A percentile compares a stretch with the other conserved stretches of the same genome.
Evolutionary conservation across 30 jellyfish, hydroid and myxozoan genomes (phyloP).

Genomic region (Turritopsis dohrnii): DNA sequence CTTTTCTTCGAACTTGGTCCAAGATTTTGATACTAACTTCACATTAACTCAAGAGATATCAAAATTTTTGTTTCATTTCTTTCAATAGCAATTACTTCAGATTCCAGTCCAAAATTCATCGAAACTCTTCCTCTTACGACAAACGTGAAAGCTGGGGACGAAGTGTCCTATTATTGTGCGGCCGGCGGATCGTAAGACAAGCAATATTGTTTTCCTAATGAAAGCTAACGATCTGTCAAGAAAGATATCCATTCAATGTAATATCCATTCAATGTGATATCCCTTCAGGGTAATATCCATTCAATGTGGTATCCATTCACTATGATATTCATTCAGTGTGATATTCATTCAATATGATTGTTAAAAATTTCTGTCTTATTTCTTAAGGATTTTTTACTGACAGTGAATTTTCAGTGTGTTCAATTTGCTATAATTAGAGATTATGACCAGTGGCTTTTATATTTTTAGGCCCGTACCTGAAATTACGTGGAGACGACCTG

Average conservation of each 20-base stretch:
- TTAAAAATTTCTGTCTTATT: too few species aligned
- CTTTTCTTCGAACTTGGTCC: neutral
- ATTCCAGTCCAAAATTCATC: conserved; percentile 47
- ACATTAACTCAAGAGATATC: neutral
- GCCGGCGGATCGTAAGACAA: conserved; percentile 61
- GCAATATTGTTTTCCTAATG: too few species aligned
- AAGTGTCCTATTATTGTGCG: conserved; percentile 52
- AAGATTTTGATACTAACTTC: neutral
- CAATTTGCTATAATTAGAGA: too few species aligned
- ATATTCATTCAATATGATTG: too few species aligned
- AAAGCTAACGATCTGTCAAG: too few species aligned
- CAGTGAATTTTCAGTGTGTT: too few species aligned
- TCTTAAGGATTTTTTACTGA: too few species aligned
- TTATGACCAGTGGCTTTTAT: neutral
- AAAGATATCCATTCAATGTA: too few species aligned
- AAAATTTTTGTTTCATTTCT: neutral
- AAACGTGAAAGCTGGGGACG: conserved; percentile 40
- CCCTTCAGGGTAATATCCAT: too few species aligned
- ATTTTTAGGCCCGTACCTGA: conserved; percentile 47
- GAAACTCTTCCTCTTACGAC: conserved; percentile 41
- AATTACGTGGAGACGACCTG: conserved; percentile 43
- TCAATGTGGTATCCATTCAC: too few species aligned
- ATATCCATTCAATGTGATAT: too few species aligned
- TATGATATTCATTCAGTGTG: too few species aligned
- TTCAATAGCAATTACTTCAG: conserved; percentile 42